Conservation (phyloP, 2,113 vertebrate species). For the Sardina pilchardus region DNA sequence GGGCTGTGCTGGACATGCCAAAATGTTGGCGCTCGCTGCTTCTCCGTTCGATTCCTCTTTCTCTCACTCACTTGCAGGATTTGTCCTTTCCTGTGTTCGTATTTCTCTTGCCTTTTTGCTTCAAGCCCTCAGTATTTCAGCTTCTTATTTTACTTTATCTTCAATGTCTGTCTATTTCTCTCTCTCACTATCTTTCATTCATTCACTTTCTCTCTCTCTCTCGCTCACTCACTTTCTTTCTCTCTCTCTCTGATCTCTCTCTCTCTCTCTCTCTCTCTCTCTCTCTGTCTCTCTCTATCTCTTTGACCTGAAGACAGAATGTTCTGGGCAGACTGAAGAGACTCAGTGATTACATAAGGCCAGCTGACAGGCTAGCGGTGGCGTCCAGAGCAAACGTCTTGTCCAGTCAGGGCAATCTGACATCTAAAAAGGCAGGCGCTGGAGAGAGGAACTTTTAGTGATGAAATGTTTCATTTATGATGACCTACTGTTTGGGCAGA, state of each 20-base stretch:
- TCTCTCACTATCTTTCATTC: not conserved
- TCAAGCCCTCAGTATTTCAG: not conserved
- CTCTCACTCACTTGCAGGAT: not conserved
- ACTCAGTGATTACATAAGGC: constrained; percentile 12
- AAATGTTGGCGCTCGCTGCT: not conserved
- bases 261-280: not conserved
- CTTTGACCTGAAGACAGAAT: constrained; percentile 2
- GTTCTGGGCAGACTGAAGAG: not conserved
- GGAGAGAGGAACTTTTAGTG: not conserved
- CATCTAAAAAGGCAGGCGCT: not conserved
- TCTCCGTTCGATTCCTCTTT: not conserved
- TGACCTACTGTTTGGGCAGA: not conserved
- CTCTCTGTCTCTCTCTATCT: not conserved
- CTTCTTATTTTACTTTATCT: not conserved
- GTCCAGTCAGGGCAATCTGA: not conserved
- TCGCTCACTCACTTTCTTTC: not conserved
- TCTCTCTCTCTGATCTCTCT: not conserved
- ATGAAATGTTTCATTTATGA: not conserved
- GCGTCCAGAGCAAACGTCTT: not conserved
- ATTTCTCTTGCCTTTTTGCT: not conserved
- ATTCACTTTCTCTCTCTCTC: not conserved
- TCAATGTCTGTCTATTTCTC: not conserved
- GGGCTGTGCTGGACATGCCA: not conserved
- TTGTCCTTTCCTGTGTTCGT: not conserved
- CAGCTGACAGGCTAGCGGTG: not conserved